phyloP scores from a whole-genome alignment of 1,140 invertebrate genomes.

The Cyphomyrmex costatus region DNA sequence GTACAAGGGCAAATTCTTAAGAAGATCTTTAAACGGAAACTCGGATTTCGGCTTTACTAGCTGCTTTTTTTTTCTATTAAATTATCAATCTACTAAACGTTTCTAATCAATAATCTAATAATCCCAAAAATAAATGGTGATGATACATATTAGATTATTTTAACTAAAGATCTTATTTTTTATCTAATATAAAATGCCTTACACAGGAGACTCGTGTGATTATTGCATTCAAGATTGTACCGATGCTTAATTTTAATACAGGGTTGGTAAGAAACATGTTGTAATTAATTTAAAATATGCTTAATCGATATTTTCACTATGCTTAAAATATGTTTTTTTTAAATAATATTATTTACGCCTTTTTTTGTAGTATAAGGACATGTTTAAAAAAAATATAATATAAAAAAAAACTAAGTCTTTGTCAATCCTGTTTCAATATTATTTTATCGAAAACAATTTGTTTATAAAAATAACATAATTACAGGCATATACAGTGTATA shows the following conservation, averaged over 20 bases:
- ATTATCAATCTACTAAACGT: background rate
- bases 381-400: no score
- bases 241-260: no score
- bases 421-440: background rate
- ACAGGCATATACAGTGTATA: background rate
- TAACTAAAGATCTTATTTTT: background rate
- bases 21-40: conserved; percentile 71
- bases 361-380: no score
- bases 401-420: no score
- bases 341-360: no score
- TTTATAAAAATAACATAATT: background rate
- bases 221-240: no score
- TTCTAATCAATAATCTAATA: background rate
- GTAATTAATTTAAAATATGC: no score
- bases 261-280: no score
- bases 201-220: background rate
- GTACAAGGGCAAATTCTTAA: conserved; percentile 79
- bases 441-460: conserved; percentile 1
- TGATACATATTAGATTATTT: background rate
- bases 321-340: no score
- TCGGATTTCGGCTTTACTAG: conserved; percentile 33
- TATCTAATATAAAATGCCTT: background rate
- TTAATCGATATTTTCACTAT: no score
- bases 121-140: background rate
- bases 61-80: background rate